Percentiles rank a stretch among this genome's conserved stretches.
Conservation (phyloP, 2,113 vertebrate genomes). For the Oophaga pumilio region DNA sequence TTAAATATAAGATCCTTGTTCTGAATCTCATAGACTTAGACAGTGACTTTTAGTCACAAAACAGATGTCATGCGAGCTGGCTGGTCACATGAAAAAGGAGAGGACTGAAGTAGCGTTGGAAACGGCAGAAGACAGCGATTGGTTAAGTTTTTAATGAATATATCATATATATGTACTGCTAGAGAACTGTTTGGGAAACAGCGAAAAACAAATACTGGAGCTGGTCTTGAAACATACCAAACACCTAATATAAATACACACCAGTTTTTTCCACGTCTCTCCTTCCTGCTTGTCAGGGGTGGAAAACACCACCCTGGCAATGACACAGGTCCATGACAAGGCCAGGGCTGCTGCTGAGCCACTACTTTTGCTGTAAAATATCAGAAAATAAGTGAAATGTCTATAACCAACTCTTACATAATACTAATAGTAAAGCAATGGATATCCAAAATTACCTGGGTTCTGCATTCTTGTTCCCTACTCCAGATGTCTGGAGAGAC, state of each 20-base stretch:
- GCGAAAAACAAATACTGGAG: no score
- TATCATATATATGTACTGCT: no score
- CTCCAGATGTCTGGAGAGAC: conserved; percentile 84
- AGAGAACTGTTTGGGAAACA: no score
- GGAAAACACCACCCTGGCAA: conserved; percentile 82
- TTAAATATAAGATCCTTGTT: no score
- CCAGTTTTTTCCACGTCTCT: conserved; percentile 91
- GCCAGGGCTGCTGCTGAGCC: conserved; percentile 87
- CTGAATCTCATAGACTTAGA: no score
- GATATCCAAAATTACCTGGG: conserved; percentile 78
- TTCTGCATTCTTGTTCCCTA: conserved; percentile 77
- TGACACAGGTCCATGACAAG: conserved; percentile 90
- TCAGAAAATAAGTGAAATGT: neutral
- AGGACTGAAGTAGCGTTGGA: no score
- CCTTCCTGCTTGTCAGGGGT: conserved; percentile 82
- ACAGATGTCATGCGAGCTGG: no score
- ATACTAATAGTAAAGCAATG: neutral
- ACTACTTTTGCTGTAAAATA: conserved; percentile 83
- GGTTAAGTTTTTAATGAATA: no score
- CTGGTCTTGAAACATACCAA: neutral
- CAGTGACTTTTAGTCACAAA: no score
- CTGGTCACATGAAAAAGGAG: no score
- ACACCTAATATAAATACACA: conserved; percentile 66
- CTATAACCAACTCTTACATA: neutral
- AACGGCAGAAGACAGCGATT: no score